phyloP scores from a whole-genome alignment of 2,113 vertebrate species.

The Rhineura floridana region DNA sequence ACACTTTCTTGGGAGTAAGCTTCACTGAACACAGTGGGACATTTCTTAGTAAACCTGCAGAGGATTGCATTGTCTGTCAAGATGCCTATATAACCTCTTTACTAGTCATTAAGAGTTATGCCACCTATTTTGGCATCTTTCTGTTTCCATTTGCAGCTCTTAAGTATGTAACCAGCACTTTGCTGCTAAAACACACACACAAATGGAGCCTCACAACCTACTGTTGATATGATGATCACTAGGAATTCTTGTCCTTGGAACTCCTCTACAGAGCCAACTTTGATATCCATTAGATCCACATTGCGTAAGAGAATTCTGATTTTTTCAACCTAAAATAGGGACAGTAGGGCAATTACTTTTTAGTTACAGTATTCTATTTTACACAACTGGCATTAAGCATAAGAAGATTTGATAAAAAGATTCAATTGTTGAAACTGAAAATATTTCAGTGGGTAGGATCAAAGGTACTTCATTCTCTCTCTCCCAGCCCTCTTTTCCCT shows the following conservation, averaged over 20 bases:
- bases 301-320: slow-evolving; percentile 86
- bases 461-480: too few relatives aligned
- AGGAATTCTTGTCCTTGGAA: slow-evolving; percentile 94
- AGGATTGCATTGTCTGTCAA: not conserved
- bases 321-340: slow-evolving; percentile 85
- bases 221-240: slow-evolving; percentile 89
- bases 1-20: not conserved
- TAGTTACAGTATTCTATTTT: not conserved
- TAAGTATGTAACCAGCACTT: not conserved
- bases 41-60: not conserved
- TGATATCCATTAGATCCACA: slow-evolving; percentile 86
- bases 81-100: not conserved
- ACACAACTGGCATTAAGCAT: not conserved
- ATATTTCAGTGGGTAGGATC: too few relatives aligned
- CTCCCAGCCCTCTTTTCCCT: too few relatives aligned
- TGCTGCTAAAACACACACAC: not conserved
- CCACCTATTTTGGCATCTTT: not conserved
- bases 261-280: slow-evolving; percentile 96
- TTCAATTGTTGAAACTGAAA: not conserved
- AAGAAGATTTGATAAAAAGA: not conserved
- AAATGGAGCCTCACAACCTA: slow-evolving; percentile 63
- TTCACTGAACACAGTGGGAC: not conserved
- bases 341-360: not conserved
- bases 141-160: not conserved
- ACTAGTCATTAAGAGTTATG: not conserved